phyloP scores from a whole-genome alignment of 2,797 vertebrate species.

The Sparus aurata region DNA sequence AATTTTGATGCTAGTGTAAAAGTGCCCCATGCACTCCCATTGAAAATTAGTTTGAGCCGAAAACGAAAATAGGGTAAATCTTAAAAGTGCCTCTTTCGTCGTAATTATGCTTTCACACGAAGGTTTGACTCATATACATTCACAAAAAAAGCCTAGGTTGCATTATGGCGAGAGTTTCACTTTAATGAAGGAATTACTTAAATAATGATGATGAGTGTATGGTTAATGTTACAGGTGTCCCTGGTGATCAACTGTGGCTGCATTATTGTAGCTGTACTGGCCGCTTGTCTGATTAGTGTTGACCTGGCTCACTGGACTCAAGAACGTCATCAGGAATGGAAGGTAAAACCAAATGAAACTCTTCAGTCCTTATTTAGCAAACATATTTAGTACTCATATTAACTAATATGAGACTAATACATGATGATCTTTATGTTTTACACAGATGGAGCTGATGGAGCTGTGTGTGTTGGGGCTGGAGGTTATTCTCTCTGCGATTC shows the following conservation, averaged over 20 bases:
- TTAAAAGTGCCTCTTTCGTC: no score
- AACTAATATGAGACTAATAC: neutral
- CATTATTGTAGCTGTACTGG: conserved; percentile 56
- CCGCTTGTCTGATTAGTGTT: conserved; percentile 60
- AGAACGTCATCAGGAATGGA: fast-evolving
- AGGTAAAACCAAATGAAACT: conserved; percentile 39
- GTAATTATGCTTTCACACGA: no score
- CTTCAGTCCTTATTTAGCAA: neutral
- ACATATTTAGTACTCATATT: neutral
- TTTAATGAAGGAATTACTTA: neutral
- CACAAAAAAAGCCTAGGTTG: no score
- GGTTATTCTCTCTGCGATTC: conserved; percentile 68
- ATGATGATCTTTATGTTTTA: conserved; percentile 40
- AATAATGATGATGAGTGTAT: neutral
- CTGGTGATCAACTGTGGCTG: conserved; percentile 68
- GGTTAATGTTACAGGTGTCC: conserved; percentile 69
- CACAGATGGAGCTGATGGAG: conserved; percentile 77
- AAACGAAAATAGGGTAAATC: no score
- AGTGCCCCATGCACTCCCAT: no score
- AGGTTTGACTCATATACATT: no score
- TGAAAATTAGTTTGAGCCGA: no score
- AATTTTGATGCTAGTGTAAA: no score
- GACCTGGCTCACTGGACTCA: conserved; percentile 15
- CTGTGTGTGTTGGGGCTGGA: conserved; percentile 75
- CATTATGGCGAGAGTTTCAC: no score